Evolutionary conservation across 2,888 invertebrate genomes (phyloP).

Genomic region (Drosophila atroscutellata): DNA sequence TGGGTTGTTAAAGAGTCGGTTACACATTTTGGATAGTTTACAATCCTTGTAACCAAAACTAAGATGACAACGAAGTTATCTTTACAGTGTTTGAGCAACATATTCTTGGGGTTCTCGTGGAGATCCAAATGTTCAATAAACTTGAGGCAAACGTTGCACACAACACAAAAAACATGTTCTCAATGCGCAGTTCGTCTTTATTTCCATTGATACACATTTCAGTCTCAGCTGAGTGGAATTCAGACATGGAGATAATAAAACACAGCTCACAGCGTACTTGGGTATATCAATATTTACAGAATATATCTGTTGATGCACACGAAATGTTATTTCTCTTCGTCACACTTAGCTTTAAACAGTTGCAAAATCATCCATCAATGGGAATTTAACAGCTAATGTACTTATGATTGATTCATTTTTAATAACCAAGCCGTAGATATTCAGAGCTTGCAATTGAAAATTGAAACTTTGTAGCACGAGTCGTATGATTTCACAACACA

Average conservation of each 20-base stretch:
- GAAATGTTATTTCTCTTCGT: neutral
- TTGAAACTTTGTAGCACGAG: slow-evolving; percentile 6
- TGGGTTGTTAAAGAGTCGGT: neutral
- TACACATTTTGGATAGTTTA: neutral
- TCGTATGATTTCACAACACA: slow-evolving; percentile 10
- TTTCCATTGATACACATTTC: neutral
- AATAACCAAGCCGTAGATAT: slow-evolving; percentile 41
- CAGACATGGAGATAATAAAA: no score
- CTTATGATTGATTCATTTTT: slow-evolving; percentile 63
- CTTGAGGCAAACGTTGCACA: neutral
- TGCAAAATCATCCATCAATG: slow-evolving; percentile 33
- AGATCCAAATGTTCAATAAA: neutral
- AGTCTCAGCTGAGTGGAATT: neutral
- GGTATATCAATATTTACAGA: neutral
- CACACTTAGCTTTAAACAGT: slow-evolving; percentile 4
- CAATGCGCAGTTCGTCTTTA: neutral
- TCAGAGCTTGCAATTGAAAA: slow-evolving; percentile 6
- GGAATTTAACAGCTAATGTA: slow-evolving; percentile 13
- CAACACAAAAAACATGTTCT: neutral
- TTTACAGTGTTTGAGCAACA: neutral
- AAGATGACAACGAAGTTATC: neutral
- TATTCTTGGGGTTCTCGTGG: fast-evolving
- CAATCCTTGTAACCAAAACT: neutral
- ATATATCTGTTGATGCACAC: neutral
- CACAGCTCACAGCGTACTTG: neutral